Evolutionary conservation across 2,113 vertebrate genomes (phyloP), one percentile per base, ranked within the genome.

Genomic region (Argyrosomus japonicus): DNA sequence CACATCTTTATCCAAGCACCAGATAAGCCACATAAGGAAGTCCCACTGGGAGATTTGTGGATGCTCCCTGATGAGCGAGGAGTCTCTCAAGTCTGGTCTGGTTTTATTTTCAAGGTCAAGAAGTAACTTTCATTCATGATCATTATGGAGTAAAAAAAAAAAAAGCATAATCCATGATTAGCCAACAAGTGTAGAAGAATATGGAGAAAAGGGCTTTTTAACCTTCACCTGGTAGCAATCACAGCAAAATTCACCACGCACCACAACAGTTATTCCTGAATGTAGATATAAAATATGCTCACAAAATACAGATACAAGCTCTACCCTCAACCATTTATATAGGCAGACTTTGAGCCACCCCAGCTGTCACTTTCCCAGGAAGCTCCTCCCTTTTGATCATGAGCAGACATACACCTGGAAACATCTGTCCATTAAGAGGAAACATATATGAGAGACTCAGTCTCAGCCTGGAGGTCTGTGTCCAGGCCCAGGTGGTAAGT

Each of bases 61-160:
- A n/a, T 53, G 27, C 18, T 47, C 40, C n/a, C n/a, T 25, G 21
- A 51, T 50, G 65, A 51, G 17, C 32, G 29, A 29, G 45, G 23
- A 19, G 54, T 25, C 2, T 57, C 23, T 10, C 15, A 25, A 25
- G 14, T 45, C 13, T 47, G 47, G 23, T 51, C 6, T 50, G 23
- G 45, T 27, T 14, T 19, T 32, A 32, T 68, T 51, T 68, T 60
- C 48, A 68, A 68, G 48, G 67, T 68, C 25, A 53, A 53, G 48
- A 50, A 27, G 27, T 18, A 51, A 68, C 15, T 68, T 68, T 68
- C 25, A 29, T 18, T 13, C 5, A 51, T 51, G 48, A 53, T 15
- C 7, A 5, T 32, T 69, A 18, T n/a, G 27, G 27, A n/a, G 67
- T 53, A 47, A 32, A 32, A 21, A 36, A 68, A 53, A 21, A 53